Evolutionary conservation across 2,888 invertebrate genomes (phyloP).

Genomic region (Clunio marinus): DNA sequence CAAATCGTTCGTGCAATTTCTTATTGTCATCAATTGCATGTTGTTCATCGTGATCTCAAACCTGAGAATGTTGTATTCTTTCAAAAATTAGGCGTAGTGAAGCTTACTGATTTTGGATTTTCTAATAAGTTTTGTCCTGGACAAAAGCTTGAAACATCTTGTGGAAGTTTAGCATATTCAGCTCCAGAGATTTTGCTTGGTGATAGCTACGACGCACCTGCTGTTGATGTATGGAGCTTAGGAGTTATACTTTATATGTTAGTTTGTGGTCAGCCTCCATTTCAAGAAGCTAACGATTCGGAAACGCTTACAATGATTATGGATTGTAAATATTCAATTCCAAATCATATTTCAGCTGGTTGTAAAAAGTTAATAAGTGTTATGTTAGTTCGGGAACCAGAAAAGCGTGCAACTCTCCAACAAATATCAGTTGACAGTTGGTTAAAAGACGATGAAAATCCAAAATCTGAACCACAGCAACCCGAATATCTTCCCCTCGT

Average conservation of each 20-base stretch:
- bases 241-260: constrained; percentile 99
- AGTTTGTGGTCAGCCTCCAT: constrained; percentile 95
- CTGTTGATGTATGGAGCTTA: constrained; percentile 98
- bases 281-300: constrained; percentile 98
- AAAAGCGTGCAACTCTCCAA: constrained; percentile 72
- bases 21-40: constrained; percentile 86
- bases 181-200: constrained; percentile 98
- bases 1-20: constrained; percentile 97
- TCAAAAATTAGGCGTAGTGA: constrained; percentile 93
- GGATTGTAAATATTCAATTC: constrained; percentile 97
- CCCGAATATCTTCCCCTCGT: constrained; percentile 76
- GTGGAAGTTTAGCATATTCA: constrained; percentile 97
- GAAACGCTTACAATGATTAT: constrained; percentile 99
- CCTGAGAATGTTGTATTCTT: constrained; percentile 99
- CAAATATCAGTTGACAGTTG: constrained; percentile 86
- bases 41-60: constrained; percentile 83
- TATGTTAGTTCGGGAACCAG: constrained; percentile 93
- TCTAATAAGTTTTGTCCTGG: constrained; percentile 96
- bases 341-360: constrained; percentile 76
- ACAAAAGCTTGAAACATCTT: constrained; percentile 94
- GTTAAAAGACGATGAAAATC: constrained; percentile 53
- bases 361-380: constrained; percentile 87
- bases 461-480: constrained; percentile 54
- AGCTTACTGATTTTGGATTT: constrained; percentile 96
- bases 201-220: constrained; percentile 97